Conservation (phyloP, 2,888 invertebrate species). For the Itoplectis maculator region DNA sequence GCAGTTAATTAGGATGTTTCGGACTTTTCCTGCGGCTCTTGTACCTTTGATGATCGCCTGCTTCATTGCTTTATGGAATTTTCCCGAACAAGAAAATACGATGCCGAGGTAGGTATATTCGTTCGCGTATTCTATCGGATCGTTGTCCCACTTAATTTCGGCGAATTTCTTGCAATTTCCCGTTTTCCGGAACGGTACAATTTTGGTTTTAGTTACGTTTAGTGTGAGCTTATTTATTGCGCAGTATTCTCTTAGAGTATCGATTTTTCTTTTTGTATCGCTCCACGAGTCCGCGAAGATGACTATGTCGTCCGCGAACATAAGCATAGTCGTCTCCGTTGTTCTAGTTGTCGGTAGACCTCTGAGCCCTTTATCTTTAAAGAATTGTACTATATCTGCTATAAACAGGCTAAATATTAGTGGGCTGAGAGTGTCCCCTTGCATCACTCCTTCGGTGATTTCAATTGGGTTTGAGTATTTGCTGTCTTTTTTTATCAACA, state of each 20-base stretch:
- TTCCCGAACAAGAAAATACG: no score
- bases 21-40: background rate
- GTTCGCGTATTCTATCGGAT: background rate
- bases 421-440: conserved; percentile 17
- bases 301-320: conserved; percentile 23
- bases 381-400: conserved; percentile 26
- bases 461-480: background rate
- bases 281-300: conserved; percentile 12
- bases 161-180: conserved; percentile 12
- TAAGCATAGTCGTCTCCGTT: background rate
- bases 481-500: no score
- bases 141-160: background rate
- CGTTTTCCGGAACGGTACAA: conserved; percentile 15
- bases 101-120: background rate
- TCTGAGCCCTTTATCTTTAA: conserved; percentile 8
- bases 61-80: no score
- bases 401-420: conserved; percentile 32
- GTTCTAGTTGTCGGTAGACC: conserved; percentile 1
- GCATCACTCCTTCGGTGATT: conserved; percentile 5
- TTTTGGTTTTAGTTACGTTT: conserved; percentile 6
- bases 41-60: no score
- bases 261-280: background rate
- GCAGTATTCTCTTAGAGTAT: conserved; percentile 44
- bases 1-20: background rate
- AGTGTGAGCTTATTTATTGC: conserved; percentile 26